A percentile compares a stretch with the other conserved stretches of the same genome.
phyloP scores from a whole-genome alignment of 2,888 invertebrate species.

The Oligia strigilis region DNA sequence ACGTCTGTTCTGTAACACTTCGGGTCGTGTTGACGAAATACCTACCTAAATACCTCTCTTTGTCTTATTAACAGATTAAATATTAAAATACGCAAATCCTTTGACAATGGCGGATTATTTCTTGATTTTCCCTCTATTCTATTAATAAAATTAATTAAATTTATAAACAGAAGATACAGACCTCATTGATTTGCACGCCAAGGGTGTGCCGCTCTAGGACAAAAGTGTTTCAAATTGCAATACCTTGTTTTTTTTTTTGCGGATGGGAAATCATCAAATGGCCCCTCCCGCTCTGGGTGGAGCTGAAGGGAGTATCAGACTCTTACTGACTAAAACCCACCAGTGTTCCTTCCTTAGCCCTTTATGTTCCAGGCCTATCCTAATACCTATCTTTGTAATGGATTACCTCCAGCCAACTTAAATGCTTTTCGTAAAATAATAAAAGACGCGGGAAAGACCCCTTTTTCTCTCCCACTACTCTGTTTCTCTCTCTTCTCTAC shows the following conservation, averaged over 20 bases:
- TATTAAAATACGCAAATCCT: slow-evolving; percentile 17
- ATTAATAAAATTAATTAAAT: neutral
- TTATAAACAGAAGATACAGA: neutral
- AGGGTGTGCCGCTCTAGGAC: neutral
- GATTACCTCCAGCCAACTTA: too few species aligned
- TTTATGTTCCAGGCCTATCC: too few species aligned
- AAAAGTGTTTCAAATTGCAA: neutral
- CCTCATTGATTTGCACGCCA: neutral
- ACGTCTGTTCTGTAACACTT: slow-evolving; percentile 38
- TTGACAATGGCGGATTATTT: neutral
- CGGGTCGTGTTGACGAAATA: slow-evolving; percentile 1
- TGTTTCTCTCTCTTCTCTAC: too few species aligned
- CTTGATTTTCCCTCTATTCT: neutral
- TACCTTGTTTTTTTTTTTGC: too few species aligned
- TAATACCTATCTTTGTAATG: too few species aligned
- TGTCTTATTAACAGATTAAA: slow-evolving; percentile 34
- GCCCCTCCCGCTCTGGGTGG: too few species aligned
- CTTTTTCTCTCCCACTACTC: too few species aligned
- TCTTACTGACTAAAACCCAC: too few species aligned
- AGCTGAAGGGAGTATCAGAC: too few species aligned
- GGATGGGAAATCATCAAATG: too few species aligned
- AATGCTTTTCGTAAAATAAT: neutral
- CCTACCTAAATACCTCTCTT: slow-evolving; percentile 26
- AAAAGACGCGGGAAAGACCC: neutral
- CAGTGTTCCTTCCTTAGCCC: too few species aligned